Percentiles rank a stretch among this genome's conserved stretches.
phyloP scores from a whole-genome alignment of 1,140 invertebrate genomes.

The Elymnias hypermnestra region DNA sequence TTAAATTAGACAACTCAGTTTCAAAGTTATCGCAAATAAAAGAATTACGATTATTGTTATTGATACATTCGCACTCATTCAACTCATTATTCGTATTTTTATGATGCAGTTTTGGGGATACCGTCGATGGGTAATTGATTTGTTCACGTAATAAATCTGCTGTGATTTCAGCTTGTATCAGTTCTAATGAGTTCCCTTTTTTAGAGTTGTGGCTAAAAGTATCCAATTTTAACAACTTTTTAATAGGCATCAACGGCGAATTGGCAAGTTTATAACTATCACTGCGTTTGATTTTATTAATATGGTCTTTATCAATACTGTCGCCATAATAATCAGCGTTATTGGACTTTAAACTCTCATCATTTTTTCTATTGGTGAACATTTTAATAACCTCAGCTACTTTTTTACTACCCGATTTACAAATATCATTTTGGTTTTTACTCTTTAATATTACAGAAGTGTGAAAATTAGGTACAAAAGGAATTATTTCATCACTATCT shows the following conservation, averaged over 20 bases:
- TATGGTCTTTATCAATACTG: constrained; percentile 38
- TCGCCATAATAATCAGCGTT: constrained; percentile 23
- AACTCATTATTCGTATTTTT: constrained; percentile 35
- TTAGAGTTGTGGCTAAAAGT: constrained; percentile 59
- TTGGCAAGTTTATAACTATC: constrained; percentile 92
- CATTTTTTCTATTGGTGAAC: constrained; percentile 58
- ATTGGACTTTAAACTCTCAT: constrained; percentile 27
- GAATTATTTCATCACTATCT: constrained; percentile 46
- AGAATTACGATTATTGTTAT: constrained; percentile 31
- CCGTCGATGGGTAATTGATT: constrained; percentile 82
- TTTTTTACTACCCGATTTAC: constrained; percentile 50
- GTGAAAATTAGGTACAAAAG: constrained; percentile 68
- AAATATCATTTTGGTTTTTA: constrained; percentile 41
- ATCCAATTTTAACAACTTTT: constrained; percentile 67
- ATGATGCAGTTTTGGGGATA: constrained; percentile 70
- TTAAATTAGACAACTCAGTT: constrained; percentile 52
- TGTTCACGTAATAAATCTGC: constrained; percentile 81
- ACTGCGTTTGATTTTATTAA: constrained; percentile 84
- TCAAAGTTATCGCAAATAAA: constrained; percentile 69
- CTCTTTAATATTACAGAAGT: constrained; percentile 58
- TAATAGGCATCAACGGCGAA: constrained; percentile 79
- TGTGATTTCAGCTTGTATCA: constrained; percentile 77
- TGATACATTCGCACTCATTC: constrained; percentile 45
- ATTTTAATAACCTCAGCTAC: constrained; percentile 70
- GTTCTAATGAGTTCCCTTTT: constrained; percentile 73